Base-by-base conservation (phyloP, 2,113 vertebrate genomes). In the Damaliscus lunatus region DNA sequence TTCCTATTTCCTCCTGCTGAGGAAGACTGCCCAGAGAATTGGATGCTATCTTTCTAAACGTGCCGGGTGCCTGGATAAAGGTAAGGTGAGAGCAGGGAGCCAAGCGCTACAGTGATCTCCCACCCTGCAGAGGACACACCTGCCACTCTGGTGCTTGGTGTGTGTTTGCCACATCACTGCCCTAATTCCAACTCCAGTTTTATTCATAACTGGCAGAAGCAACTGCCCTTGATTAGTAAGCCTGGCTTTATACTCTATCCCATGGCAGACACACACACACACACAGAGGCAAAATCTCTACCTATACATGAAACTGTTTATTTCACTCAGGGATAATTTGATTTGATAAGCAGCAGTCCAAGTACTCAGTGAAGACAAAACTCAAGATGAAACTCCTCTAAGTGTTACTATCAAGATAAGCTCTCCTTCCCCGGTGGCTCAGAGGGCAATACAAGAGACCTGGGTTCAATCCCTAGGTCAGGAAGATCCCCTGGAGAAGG, bases 51-150 rank as follows among this genome's bases (percentile, higher is more conserved):
- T 25, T 87, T 88, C 88, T 84, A 29, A 94, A 92, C 67, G 53
- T 43, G 67, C 40, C 59, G 90, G 16, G 77, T 53, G 17, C 62
- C 78, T 94, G 88, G 91, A 96, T 84, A 21, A 55, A 88, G 57
- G 84, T 12, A 60, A 82, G 17, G 83, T 78, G 23, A 86, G n/a
- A 67, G 14, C 53, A 77, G 74, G 21, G 29, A 91, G 92, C 94
- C 81, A 78, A 57, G 59, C 46, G 36, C 52, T 81, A 92, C 91
- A 82, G 5, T 40, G 88, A 90, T 74, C 82, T 83, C 82, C 88
- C 78, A 94, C 29, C 98, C 95, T 96, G 90, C 52, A 74, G 90
- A 90, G 95, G 33, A 91, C 33, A 86, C 96, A 98, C 90, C 97
- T 98, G 98, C 33, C 97, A 90, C 62, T 91, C 46, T 2, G 12